These are phyloP conservation scores for Drosophila imparisetae DNA, from an alignment of 2,888 invertebrate genomes.

Conservation along the genomic window DNA sequence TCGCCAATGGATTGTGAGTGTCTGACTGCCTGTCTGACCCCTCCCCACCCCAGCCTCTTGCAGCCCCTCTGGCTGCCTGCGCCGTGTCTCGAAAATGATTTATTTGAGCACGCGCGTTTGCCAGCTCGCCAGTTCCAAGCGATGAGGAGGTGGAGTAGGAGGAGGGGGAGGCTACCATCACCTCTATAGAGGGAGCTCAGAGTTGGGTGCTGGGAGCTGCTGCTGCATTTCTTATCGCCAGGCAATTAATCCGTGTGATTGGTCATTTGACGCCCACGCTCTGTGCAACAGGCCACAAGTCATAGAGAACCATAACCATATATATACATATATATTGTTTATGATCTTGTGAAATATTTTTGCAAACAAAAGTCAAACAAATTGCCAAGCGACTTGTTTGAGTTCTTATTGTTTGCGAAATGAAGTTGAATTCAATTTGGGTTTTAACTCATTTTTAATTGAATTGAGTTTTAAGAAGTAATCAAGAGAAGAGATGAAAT, in stretches of 20 bases:
- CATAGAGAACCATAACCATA: conserved; percentile 1
- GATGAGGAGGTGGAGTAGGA: not conserved
- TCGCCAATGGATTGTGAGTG: conserved; percentile 66
- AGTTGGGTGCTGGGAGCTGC: conserved; percentile 27
- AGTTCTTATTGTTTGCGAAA: not conserved
- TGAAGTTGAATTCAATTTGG: conserved; percentile 11
- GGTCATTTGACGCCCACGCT: conserved; percentile 69
- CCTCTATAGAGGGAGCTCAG: not conserved
- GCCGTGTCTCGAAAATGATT: conserved; percentile 79
- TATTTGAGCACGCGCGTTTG: conserved; percentile 83
- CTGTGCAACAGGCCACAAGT: conserved; percentile 1
- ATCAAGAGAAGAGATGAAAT: not conserved
- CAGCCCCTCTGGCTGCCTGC: conserved; percentile 41
- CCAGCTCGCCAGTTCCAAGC: conserved; percentile 41
- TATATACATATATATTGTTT: not conserved
- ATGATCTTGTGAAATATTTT: not conserved
- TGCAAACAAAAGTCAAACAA: conserved; percentile 1
- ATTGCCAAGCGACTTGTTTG: not conserved
- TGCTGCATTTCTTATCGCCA: conserved; percentile 59
- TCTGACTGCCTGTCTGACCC: conserved; percentile 16
- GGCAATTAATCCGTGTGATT: conserved; percentile 74
- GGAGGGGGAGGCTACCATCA: conserved; percentile 34
- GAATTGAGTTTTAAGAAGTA: not conserved
- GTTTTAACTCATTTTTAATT: not conserved
- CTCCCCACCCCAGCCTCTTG: not conserved